A percentile compares a stretch with the other conserved stretches of the same genome.
These are phyloP conservation scores for Tenebrio molitor DNA, from an alignment of 1,140 invertebrate species.

Conservation along the genomic window DNA sequence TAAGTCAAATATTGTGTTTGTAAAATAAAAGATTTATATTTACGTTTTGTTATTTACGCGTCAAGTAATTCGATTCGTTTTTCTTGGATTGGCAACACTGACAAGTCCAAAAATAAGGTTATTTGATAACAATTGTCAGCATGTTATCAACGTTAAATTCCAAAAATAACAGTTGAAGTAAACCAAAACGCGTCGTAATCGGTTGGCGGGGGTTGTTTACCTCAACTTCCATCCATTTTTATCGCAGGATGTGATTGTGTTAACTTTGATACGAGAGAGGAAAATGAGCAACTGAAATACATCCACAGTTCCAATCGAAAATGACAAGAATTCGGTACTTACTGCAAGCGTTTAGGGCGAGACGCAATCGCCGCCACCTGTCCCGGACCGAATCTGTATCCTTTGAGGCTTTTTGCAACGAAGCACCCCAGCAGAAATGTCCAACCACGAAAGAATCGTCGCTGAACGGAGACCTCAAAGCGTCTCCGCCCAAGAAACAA, in stretches of 20 bases:
- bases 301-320: neutral
- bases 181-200: conserved; percentile 9
- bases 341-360: conserved; percentile 34
- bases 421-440: conserved; percentile 63
- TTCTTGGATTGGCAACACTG: neutral
- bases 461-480: conserved; percentile 63
- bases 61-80: neutral
- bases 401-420: conserved; percentile 72
- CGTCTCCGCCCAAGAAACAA: conserved; percentile 63
- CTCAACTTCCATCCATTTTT: neutral
- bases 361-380: conserved; percentile 35
- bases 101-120: too few relatives aligned
- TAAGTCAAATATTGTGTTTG: conserved; percentile 15
- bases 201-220: neutral
- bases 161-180: neutral
- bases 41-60: neutral
- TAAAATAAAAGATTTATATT: too few relatives aligned
- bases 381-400: conserved; percentile 64
- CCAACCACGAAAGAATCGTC: conserved; percentile 67
- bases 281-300: too few relatives aligned
- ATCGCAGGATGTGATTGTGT: conserved; percentile 14
- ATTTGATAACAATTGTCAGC: too few relatives aligned
- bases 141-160: conserved; percentile 5
- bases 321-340: conserved; percentile 42
- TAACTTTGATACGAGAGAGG: too few relatives aligned